Evolutionary conservation across 2,113 vertebrate genomes (phyloP).

Genomic region (Lepus americanus): DNA sequence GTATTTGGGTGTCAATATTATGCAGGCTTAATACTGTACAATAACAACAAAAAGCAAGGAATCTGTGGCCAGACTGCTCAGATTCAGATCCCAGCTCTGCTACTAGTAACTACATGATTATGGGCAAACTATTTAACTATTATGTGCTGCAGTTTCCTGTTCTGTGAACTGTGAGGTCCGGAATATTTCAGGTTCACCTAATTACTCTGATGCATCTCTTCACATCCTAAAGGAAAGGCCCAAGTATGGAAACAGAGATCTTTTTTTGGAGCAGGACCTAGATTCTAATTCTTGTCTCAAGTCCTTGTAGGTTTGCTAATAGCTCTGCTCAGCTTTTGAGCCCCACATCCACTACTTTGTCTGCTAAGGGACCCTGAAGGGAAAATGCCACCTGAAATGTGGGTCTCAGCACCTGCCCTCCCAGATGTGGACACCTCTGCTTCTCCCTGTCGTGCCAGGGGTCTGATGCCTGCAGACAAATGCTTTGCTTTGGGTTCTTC

Average conservation of each 20-base stretch:
- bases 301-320: not conserved
- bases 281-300: not conserved
- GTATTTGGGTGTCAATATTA: not conserved
- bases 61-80: not conserved
- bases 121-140: not conserved
- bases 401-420: not conserved
- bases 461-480: not conserved
- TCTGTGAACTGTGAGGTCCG: not conserved
- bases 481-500: not conserved
- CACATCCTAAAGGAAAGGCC: not conserved
- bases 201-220: not conserved
- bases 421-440: rapidly evolving
- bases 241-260: not conserved
- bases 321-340: not conserved
- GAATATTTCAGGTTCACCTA: not conserved
- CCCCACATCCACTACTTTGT: not conserved
- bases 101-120: not conserved
- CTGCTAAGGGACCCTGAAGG: not conserved
- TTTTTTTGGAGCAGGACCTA: not conserved
- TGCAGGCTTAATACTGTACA: not conserved
- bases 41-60: not conserved
- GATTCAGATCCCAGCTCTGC: not conserved
- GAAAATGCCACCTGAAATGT: not conserved
- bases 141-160: not conserved
- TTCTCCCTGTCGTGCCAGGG: not conserved